Evolutionary conservation across 2,797 vertebrate species (phyloP).

Genomic region (Margarornis squamiger): DNA sequence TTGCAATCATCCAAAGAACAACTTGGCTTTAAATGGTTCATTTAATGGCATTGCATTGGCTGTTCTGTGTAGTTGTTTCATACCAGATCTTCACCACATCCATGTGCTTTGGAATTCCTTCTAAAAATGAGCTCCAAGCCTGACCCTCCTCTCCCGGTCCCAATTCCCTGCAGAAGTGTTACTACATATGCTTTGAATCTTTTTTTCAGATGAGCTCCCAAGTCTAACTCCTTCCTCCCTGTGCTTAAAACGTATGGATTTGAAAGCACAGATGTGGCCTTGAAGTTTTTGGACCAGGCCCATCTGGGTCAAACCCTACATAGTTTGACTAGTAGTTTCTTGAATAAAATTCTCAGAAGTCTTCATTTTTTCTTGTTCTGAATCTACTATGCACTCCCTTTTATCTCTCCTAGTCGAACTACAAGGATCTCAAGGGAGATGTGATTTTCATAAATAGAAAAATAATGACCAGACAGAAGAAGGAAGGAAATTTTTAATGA

Average conservation of each 20-base stretch:
- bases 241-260: slow-evolving; percentile 2
- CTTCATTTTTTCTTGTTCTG: slow-evolving; percentile 57
- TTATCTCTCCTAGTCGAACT: slow-evolving; percentile 75
- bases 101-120: slow-evolving; percentile 47
- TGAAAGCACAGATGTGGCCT: slow-evolving; percentile 57
- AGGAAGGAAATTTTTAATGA: slow-evolving; percentile 62
- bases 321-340: slow-evolving; percentile 45
- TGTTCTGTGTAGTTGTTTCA: background rate
- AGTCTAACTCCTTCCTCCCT: slow-evolving; percentile 9
- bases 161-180: slow-evolving; percentile 47
- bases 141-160: slow-evolving; percentile 20
- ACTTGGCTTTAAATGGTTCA: background rate
- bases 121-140: slow-evolving; percentile 38
- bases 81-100: slow-evolving; percentile 28
- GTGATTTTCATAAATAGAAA: slow-evolving; percentile 75
- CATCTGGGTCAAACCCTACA: slow-evolving; percentile 47
- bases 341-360: slow-evolving; percentile 49
- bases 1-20: slow-evolving; percentile 36
- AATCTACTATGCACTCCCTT: slow-evolving; percentile 62
- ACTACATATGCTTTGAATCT: slow-evolving; percentile 56
- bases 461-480: slow-evolving; percentile 70
- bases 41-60: slow-evolving; percentile 26
- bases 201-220: slow-evolving; percentile 53
- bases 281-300: slow-evolving; percentile 50
- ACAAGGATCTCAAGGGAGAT: slow-evolving; percentile 67